Base-by-base conservation (phyloP, 2,888 invertebrate species). In the Hybos culiciformis region DNA sequence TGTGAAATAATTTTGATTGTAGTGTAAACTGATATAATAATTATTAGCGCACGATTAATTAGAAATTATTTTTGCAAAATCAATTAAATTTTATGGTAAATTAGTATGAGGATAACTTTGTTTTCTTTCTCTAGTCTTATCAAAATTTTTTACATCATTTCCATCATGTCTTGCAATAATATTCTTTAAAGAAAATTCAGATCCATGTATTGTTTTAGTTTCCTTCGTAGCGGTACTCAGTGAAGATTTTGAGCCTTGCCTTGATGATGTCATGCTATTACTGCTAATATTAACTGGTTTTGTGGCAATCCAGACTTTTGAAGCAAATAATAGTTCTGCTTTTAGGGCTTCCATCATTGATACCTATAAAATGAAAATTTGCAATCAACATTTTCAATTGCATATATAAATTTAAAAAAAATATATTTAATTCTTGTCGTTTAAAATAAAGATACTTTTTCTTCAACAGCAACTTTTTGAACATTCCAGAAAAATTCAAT, bases 401-500 rank as follows among this genome's bases (percentile, higher is more conserved):
- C n/a, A 5, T 14, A 14, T 14, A 6, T 31, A 7, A 3, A 8
- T 32, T 32, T 17, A 7, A 7, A 8, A 15, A 24, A 24, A 24
- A 6, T 24, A 11, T 24, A 11, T 8, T 8, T 8, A 24, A 24
- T 8, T 8, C 24, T 6, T 32, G 5, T 15, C 5, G 7, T 20
- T 7, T 12, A 19, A 20, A 36, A 36, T 20, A 9, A 33, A 33
- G 5, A 34, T 58, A 86, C 87, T 71, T 80, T 81, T 62, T 85
- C 82, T 46, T 78, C 77, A 2, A 81, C 78, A 19, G 84, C 77
- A 37, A 85, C 77, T 56, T 83, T 74, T 51, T 81, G 74, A 2
- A 87, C 78, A 60, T 90, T 85, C 77, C 88, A 79, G 15, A 88
- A 66, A 58, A 93, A 91, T 61, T 96, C 92, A 15, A 80, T 69